Evolutionary conservation across 2,888 invertebrate genomes (phyloP).

Genomic region (Pristionchus fissidentatus): DNA sequence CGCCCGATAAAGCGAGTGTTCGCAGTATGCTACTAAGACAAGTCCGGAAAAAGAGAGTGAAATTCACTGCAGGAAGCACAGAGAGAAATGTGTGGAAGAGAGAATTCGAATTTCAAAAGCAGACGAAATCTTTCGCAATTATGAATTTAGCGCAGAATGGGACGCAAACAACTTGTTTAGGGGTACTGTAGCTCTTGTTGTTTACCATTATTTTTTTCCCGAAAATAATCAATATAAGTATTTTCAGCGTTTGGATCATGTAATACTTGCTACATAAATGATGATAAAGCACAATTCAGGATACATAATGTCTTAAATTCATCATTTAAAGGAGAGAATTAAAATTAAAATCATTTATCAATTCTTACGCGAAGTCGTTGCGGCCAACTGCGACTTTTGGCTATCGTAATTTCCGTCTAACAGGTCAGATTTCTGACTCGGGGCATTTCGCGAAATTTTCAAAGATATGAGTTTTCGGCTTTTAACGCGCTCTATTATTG

Average conservation of each 20-base stretch:
- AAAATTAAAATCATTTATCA: constrained; percentile 1
- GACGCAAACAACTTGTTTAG: background rate
- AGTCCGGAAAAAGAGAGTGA: no score
- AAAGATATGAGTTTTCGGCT: background rate
- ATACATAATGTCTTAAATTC: no score
- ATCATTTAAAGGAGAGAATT: background rate
- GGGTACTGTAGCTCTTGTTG: background rate
- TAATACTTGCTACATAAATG: no score
- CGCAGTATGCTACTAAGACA: no score
- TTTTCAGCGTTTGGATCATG: background rate
- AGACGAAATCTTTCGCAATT: background rate
- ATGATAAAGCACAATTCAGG: no score
- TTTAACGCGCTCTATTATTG: background rate
- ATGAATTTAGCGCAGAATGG: background rate
- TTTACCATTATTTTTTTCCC: no score
- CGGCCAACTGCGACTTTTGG: background rate
- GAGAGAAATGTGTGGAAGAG: background rate
- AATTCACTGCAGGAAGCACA: no score
- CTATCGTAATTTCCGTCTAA: background rate
- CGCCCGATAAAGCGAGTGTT: no score
- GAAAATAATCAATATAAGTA: background rate
- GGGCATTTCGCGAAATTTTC: background rate
- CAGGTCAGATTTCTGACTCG: constrained; percentile 27
- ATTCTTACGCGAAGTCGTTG: background rate
- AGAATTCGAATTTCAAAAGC: background rate